Conservation (phyloP, 2,797 vertebrate genomes). For the Chaetophractus vellerosus region DNA sequence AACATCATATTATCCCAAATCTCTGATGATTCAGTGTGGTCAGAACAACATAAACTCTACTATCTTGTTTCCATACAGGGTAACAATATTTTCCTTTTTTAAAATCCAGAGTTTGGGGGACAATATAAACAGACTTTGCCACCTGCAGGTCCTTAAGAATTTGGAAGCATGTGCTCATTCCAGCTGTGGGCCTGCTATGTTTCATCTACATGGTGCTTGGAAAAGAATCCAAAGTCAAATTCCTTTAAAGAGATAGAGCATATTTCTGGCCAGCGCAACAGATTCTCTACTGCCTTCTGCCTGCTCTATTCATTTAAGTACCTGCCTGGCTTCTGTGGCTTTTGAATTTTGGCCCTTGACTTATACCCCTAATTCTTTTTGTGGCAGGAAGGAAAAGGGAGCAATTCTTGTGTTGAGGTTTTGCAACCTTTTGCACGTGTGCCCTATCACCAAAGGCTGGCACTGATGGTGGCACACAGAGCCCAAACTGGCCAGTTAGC, state of each 20-base stretch:
- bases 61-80: not conserved
- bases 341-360: not conserved
- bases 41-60: not conserved
- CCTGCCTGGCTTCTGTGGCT: not conserved
- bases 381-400: not conserved
- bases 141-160: slow-evolving; percentile 74
- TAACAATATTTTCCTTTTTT: not conserved
- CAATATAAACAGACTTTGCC: slow-evolving; percentile 43
- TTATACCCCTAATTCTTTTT: slow-evolving; percentile 29
- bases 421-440: not conserved
- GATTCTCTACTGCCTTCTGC: not conserved
- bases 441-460: not conserved
- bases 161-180: not conserved
- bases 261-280: not conserved
- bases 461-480: not conserved
- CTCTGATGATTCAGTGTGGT: slow-evolving; percentile 9
- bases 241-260: not conserved
- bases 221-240: not conserved
- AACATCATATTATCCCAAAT: not conserved
- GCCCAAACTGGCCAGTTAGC: not conserved
- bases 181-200: slow-evolving; percentile 31
- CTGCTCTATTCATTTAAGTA: not conserved
- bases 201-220: accelerated
- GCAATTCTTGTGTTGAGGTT: not conserved
- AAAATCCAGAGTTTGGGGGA: slow-evolving; percentile 35